Evolutionary conservation across 1,140 invertebrate species (phyloP), one percentile per base, ranked within the genome.

Genomic region (Sarcophaga peregrina): DNA sequence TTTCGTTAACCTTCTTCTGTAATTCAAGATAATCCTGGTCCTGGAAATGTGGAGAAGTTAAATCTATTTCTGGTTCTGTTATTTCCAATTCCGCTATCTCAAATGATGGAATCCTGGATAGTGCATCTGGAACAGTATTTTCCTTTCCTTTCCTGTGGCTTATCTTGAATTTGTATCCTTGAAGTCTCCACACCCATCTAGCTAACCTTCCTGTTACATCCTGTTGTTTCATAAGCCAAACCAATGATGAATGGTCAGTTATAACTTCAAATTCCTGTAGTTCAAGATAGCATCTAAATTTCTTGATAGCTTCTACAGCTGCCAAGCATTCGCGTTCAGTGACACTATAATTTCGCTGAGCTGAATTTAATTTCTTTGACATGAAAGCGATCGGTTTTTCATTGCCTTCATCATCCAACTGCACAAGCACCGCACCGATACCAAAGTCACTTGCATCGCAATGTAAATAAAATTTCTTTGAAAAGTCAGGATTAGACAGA

Each of bases 351-450:
- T 83, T 83, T 20, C 81, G 73, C 46, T 84, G 83, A 3, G 81
- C 25, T 11, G 83, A 48, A 75, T 52, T 78, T 62, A 84, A 91
- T 25, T 80, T 80, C 58, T 8, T 80, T 15, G 46, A 48, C 75
- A 78, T 78, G 5, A 46, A 78, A 17, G 46, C 46, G 11, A 78
- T n/a, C 3, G 78, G 78, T 25, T 37, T 50, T 52, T 80, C 78
- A 17, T 80, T 13, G 50, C 50, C 50, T 8, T 80, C 17, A 25
- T 80, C 78, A 20, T 50, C 52, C 8, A 80, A 20, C 25, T 80
- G 78, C 8, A 80, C 78, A 25, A 17, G 5, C n/a, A 72, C n/a
- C n/a, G n/a, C n/a, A n/a, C 5, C 13, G 62, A 37, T 37, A 4
- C 4, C 25, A 37, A 37, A 37, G 25, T 37, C 25, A 82, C 80